Evolutionary conservation across 2,797 vertebrate species (phyloP), one percentile per base, ranked within the genome.

Genomic region (Rhodeus uyekii): DNA sequence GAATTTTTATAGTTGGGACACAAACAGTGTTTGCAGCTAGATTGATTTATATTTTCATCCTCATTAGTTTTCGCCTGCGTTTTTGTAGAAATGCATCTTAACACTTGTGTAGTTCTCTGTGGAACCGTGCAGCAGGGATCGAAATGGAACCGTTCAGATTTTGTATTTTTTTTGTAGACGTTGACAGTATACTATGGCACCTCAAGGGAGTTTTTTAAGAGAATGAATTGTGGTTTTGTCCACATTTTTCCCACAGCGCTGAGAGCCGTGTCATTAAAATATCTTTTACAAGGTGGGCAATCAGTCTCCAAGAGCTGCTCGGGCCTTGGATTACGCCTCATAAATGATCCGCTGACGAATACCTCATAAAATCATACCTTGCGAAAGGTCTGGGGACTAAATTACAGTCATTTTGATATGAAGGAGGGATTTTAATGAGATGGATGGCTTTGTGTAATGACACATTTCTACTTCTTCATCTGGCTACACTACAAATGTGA

Each of bases 211-310:
- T 50, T 46, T 76, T 82, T 60, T 55, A 55, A 24, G 24, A 29
- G 80, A 68, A 75, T 68, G 48, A 82, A 68, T 82, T 67, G 71
- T 67, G 72, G 72, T 67, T 82, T 82, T 76, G 48, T 76, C 48
- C 46, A 46, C 48, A 82, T 82, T 68, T 76, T 82, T 76, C 73
- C 50, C 72, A 44, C 71, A 32, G 63, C 6, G 19, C 80, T 42
- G 80, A 82, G 73, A 67, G 27, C 38, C 14, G 39, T 58, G 38
- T 68, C 80, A 82, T 82, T 82, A 76, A 68, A 82, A 82, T 82
- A 82, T 82, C 19, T 82, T 76, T 82, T 76, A 76, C 73, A 76
- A 76, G 72, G 72, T 68, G 72, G 29, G 80, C 60, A 82, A 65
- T 67, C 48, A 24, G 36, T 76, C 64, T 76, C 36, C 27, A 32